Percentiles rank a stretch among this genome's conserved stretches.
phyloP scores from a whole-genome alignment of 1,140 invertebrate species.

The Panagrolaimus sp. region DNA sequence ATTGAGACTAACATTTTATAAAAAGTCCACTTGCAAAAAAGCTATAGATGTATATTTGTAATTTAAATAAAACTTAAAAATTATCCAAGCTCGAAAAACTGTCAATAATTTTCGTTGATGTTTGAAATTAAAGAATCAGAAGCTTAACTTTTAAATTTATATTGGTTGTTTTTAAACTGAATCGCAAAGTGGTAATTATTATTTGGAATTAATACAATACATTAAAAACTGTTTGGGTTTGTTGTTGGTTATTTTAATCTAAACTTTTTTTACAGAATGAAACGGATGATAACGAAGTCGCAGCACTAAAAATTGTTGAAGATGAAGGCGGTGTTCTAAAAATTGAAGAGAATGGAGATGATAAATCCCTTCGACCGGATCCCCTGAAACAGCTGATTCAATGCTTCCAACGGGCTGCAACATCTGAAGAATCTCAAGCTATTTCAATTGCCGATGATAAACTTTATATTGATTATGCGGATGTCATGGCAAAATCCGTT shows the following conservation, averaged over 20 bases:
- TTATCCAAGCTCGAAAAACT: no score
- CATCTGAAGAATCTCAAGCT: constrained; percentile 72
- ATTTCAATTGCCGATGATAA: constrained; percentile 79
- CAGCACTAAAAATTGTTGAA: constrained; percentile 61
- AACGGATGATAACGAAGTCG: constrained; percentile 48
- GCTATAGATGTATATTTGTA: no score
- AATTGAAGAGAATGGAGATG: constrained; percentile 45
- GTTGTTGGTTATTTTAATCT: not conserved
- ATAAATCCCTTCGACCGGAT: constrained; percentile 71
- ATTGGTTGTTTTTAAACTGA: no score
- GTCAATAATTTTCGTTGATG: no score
- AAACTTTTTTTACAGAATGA: constrained; percentile 35
- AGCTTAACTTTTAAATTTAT: no score
- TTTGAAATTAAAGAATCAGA: no score
- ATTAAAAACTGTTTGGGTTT: no score
- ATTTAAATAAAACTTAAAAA: no score
- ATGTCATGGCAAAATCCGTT: constrained; percentile 80
- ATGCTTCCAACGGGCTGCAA: constrained; percentile 91
- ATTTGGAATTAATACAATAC: no score
- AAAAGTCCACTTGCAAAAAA: no score
- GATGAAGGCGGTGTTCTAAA: constrained; percentile 57
- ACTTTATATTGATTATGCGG: constrained; percentile 92
- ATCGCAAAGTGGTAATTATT: no score
- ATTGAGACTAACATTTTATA: no score
- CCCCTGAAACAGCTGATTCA: constrained; percentile 90